Evolutionary conservation across 1,140 invertebrate genomes (phyloP).

Genomic region (Cotesia vestalis): DNA sequence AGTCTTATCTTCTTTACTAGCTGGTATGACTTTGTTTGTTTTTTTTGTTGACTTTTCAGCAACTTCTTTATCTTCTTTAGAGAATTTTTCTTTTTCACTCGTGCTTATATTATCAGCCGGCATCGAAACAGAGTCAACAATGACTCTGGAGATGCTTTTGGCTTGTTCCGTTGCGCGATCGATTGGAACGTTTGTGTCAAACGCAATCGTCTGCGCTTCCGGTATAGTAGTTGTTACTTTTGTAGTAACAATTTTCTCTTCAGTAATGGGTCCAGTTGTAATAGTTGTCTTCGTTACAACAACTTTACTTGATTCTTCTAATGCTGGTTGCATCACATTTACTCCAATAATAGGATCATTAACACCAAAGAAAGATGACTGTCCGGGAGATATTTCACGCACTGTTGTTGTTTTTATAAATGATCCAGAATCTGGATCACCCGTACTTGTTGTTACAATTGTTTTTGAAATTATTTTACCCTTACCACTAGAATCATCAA

Average conservation of each 20-base stretch:
- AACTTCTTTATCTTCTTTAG: conserved; percentile 53
- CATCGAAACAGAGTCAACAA: conserved; percentile 37
- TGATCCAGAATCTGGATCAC: conserved; percentile 41
- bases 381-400: conserved; percentile 41
- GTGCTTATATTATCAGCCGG: conserved; percentile 36
- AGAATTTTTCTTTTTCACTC: conserved; percentile 52
- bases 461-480: conserved; percentile 43
- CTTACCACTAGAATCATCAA: conserved; percentile 42
- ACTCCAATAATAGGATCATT: conserved; percentile 37
- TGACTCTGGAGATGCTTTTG: conserved; percentile 39
- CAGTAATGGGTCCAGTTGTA: conserved; percentile 31
- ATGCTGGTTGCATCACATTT: neutral
- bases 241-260: conserved; percentile 34
- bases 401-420: conserved; percentile 48
- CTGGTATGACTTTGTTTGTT: conserved; percentile 8
- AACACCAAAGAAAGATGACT: conserved; percentile 40
- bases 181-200: conserved; percentile 39
- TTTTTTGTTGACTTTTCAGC: conserved; percentile 46
- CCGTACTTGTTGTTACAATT: conserved; percentile 43
- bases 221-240: conserved; percentile 34
- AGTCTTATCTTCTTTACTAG: conserved; percentile 10
- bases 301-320: conserved; percentile 25
- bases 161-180: conserved; percentile 33
- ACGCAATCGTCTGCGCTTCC: conserved; percentile 41
- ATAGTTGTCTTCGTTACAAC: conserved; percentile 35